Evolutionary conservation across 2,113 vertebrate species (phyloP).

Genomic region (Kryptolebias marmoratus): DNA sequence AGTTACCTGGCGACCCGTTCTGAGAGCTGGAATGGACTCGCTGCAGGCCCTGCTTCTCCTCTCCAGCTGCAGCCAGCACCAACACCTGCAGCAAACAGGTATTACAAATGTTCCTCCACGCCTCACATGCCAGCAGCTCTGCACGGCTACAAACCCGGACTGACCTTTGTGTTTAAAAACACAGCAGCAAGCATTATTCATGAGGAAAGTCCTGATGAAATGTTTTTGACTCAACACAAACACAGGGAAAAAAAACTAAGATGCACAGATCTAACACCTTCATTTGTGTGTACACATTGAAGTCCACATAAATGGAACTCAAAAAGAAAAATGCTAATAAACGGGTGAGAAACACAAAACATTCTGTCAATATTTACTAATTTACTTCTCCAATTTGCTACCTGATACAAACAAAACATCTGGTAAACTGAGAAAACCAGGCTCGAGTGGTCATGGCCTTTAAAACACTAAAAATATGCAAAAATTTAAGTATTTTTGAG

Average conservation of each 20-base stretch:
- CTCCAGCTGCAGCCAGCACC: slow-evolving; percentile 48
- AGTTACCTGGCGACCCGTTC: slow-evolving; percentile 37
- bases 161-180: slow-evolving; percentile 11
- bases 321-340: too few species aligned
- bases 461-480: too few species aligned
- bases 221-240: neutral
- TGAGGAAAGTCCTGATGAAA: slow-evolving; percentile 13
- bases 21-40: slow-evolving; percentile 28
- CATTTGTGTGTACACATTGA: neutral
- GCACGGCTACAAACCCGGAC: slow-evolving; percentile 41
- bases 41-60: slow-evolving; percentile 25
- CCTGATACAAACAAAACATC: too few species aligned
- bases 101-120: slow-evolving; percentile 40
- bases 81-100: slow-evolving; percentile 50
- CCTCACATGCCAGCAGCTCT: slow-evolving; percentile 33
- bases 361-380: too few species aligned
- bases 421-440: too few species aligned
- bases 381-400: too few species aligned
- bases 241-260: neutral
- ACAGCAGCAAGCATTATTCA: slow-evolving; percentile 10
- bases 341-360: too few species aligned
- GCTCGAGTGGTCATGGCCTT: too few species aligned
- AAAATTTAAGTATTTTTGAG: too few species aligned
- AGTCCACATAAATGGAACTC: too few species aligned
- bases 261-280: neutral